A percentile compares a stretch with the other conserved stretches of the same genome.
phyloP scores from a whole-genome alignment of 2,888 invertebrate genomes.

The Polydrusus pterygomalis region DNA sequence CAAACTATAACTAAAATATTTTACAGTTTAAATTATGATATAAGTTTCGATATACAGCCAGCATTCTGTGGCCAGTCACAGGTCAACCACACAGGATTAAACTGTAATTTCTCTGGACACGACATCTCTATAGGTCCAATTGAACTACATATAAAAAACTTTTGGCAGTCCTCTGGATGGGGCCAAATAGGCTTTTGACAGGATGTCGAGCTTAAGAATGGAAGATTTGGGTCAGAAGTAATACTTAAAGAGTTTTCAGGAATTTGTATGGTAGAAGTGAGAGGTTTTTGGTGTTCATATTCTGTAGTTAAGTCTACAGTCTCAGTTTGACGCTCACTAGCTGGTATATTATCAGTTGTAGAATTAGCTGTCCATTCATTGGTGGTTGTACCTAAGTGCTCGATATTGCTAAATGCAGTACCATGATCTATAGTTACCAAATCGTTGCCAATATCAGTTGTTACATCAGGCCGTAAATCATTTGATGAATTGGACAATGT shows the following conservation, averaged over 20 bases:
- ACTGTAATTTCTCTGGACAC: conserved; percentile 10
- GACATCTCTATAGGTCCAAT: conserved; percentile 3
- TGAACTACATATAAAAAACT: conserved; percentile 12
- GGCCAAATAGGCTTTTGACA: conserved; percentile 9
- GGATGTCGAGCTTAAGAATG: not conserved
- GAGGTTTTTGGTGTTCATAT: not conserved
- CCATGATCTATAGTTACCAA: not conserved
- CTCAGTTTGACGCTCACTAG: not conserved
- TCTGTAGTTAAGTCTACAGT: not conserved
- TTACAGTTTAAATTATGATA: no score
- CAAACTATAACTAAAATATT: no score
- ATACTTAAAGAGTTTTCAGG: no score
- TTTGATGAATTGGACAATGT: not conserved
- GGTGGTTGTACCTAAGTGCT: no score
- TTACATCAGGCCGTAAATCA: not conserved
- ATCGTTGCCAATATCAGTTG: not conserved
- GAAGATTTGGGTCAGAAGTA: no score
- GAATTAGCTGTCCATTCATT: not conserved
- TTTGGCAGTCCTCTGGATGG: conserved; percentile 12
- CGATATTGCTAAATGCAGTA: no score
- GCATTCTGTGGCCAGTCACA: conserved; percentile 17
- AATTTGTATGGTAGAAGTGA: not conserved
- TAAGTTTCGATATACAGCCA: not conserved
- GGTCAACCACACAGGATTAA: conserved; percentile 2
- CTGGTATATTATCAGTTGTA: not conserved